Base-by-base conservation (phyloP, 1,140 invertebrate genomes). In the Choristoneura fumiferana region DNA sequence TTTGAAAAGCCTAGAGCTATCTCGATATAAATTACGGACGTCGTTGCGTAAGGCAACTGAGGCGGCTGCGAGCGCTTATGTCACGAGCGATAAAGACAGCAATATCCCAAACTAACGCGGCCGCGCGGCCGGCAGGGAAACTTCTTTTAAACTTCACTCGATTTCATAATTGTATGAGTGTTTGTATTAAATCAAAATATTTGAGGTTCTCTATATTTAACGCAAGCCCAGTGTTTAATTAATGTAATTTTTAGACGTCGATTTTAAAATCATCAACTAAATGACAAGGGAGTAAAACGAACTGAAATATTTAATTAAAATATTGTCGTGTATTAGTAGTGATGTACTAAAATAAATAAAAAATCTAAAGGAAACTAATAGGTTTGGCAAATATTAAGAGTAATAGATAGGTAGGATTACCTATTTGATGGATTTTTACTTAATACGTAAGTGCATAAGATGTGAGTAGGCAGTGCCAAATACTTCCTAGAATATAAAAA, bases 221-320 rank as follows among this genome's bases (percentile, higher is more conserved):
- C 22, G 63, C 52, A 52, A 60, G 49, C 59, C 60, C 64, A 9
- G 63, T 53, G 35, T 63, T 65, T 63, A 54, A 59, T 63, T 60
- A 60, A 62, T 58, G 38, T 60, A 64, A 61, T 62, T 69, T 72
- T 69, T 67, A 67, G 58, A 64, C 57, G 55, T 67, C 56, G 56
- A 36, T 65, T 63, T 67, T 60, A 60, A 65, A 71, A 66, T 70
- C 63, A 72, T 70, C 60, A 69, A 62, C 65, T 33, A 70, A 75
- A 78, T 72, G 65, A 79, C 70, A 76, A 78, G 70, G 70, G 73
- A 71, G 68, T 78, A 76, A 79, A 81, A 81, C 67, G 80, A 81
- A 83, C 80, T 83, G 80, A 83, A 70, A 62, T 75, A 71, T 70
- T 69, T 69, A 72, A 71, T 67, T 67, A 77, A 58, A 52, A 68